phyloP scores from a whole-genome alignment of 2,113 vertebrate species.

The Sorex fumeus region DNA sequence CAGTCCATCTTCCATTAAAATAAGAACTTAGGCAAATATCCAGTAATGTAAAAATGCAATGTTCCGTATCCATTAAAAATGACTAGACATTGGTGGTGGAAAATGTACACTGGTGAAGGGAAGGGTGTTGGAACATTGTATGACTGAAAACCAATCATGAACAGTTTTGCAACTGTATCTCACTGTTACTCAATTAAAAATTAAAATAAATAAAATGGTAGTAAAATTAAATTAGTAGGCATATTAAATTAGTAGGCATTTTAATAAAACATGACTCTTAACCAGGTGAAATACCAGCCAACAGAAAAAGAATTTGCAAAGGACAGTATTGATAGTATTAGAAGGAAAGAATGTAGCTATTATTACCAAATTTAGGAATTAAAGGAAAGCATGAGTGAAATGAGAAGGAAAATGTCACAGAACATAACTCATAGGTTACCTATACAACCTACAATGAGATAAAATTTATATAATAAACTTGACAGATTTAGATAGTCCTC shows the following conservation, averaged over 20 bases:
- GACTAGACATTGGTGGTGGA: too few species aligned
- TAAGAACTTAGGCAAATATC: slow-evolving; percentile 9
- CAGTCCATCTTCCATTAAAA: not conserved
- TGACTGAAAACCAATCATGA: too few species aligned
- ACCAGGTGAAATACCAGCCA: not conserved
- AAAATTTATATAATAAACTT: not conserved
- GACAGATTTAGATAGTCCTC: not conserved
- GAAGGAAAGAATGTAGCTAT: not conserved
- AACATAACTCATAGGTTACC: slow-evolving; percentile 1
- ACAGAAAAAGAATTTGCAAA: not conserved
- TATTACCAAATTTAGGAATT: not conserved
- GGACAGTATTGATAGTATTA: not conserved
- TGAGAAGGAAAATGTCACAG: not conserved
- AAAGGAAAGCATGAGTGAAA: slow-evolving; percentile 3
- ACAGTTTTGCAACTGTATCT: too few species aligned
- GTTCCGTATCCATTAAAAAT: not conserved
- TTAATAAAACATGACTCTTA: not conserved
- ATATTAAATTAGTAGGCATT: not conserved
- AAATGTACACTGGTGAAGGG: too few species aligned
- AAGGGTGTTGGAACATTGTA: too few species aligned
- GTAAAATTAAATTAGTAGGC: not conserved
- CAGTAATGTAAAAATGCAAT: not conserved
- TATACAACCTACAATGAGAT: not conserved
- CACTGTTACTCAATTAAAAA: too few species aligned
- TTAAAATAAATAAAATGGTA: too few species aligned